Conservation (phyloP, 2,113 vertebrate species). For the Xenopus tropicalis region UCB_Xtro_10.0 CM004446.2:50407001-50407500, state of each 20-base stretch:
- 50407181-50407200: slow-evolving; percentile 33
- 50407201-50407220: slow-evolving; percentile 51
- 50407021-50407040: no score
- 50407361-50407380: slow-evolving; percentile 53
- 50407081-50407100: no score
- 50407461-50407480: not conserved
- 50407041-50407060: no score
- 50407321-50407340: slow-evolving; percentile 88
- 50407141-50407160: slow-evolving; percentile 6
- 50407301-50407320: slow-evolving; percentile 88
- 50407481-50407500: slow-evolving; percentile 15
- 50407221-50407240: slow-evolving; percentile 87
- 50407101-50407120: no score
- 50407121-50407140: not conserved
- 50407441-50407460: slow-evolving; percentile 46
- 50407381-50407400: slow-evolving; percentile 59
- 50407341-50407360: slow-evolving; percentile 70
- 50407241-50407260: slow-evolving; percentile 98
- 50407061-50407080: no score
- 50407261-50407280: slow-evolving; percentile 99
- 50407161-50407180: slow-evolving; percentile 11
- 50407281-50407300: slow-evolving; percentile 95
- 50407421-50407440: slow-evolving; percentile 48
- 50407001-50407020: no score
- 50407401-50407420: slow-evolving; percentile 65